phyloP scores from a whole-genome alignment of 2,113 vertebrate species.

The Channa argus region DNA sequence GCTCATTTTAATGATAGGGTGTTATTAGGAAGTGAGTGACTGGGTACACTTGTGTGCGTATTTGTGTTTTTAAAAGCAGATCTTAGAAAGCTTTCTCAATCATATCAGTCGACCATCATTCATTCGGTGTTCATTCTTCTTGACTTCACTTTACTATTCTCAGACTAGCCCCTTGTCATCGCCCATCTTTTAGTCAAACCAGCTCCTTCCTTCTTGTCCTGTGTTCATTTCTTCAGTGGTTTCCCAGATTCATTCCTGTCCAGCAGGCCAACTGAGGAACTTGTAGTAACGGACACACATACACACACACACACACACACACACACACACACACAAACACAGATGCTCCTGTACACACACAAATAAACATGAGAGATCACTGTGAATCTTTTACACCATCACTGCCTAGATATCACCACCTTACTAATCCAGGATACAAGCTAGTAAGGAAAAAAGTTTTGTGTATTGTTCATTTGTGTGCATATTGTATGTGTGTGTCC shows the following conservation, averaged over 20 bases:
- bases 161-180: not conserved
- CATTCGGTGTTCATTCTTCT: not conserved
- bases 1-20: not conserved
- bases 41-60: not conserved
- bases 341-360: not conserved
- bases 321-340: not conserved
- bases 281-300: slow-evolving; percentile 14
- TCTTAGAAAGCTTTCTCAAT: slow-evolving; percentile 25
- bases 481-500: not conserved
- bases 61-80: slow-evolving; percentile 35
- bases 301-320: slow-evolving; percentile 15
- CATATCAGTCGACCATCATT: not conserved
- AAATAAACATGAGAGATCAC: slow-evolving; percentile 18
- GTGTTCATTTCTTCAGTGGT: slow-evolving; percentile 32
- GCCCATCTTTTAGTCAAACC: not conserved
- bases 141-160: not conserved
- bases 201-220: slow-evolving; percentile 19
- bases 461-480: slow-evolving; percentile 18
- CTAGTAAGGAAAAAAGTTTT: slow-evolving; percentile 36
- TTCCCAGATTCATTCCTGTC: slow-evolving; percentile 75
- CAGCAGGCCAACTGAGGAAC: slow-evolving; percentile 80
- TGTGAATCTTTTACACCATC: slow-evolving; percentile 21
- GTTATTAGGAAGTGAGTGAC: slow-evolving; percentile 25
- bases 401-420: slow-evolving; percentile 26
- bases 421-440: slow-evolving; percentile 66